A percentile compares a stretch with the other conserved stretches of the same genome.
Evolutionary conservation across 2,797 vertebrate genomes (phyloP).

Genomic region (Crenuchus spilurus): DNA sequence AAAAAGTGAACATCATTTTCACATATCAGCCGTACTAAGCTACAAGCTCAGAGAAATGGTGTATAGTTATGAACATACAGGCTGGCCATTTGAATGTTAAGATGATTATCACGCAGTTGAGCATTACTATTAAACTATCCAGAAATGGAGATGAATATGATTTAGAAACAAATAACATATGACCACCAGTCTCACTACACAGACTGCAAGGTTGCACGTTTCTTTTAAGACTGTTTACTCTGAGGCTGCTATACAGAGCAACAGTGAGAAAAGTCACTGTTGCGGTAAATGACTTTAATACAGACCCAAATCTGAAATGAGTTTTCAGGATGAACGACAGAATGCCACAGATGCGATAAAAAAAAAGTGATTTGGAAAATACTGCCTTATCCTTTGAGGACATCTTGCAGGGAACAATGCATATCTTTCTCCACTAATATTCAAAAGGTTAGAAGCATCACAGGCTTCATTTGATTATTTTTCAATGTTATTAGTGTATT

Average conservation of each 20-base stretch:
- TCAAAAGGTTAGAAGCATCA: too few species aligned
- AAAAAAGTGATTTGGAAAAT: constrained; percentile 8
- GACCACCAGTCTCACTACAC: background rate
- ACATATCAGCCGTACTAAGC: too few species aligned
- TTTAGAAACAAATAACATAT: constrained; percentile 4
- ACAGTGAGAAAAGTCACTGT: constrained; percentile 24
- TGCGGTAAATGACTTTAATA: constrained; percentile 17
- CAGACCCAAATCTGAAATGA: constrained; percentile 30
- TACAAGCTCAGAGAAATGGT: too few species aligned
- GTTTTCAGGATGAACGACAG: constrained; percentile 1
- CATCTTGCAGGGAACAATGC: background rate
- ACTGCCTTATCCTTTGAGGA: constrained; percentile 5
- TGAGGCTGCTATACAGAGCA: background rate
- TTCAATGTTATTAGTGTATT: too few species aligned
- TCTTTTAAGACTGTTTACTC: background rate
- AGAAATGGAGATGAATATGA: too few species aligned
- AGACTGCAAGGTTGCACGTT: background rate
- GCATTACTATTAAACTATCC: too few species aligned
- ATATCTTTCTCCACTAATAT: background rate
- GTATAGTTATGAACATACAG: too few species aligned
- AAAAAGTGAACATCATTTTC: too few species aligned
- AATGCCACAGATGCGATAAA: constrained; percentile 18
- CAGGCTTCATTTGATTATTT: too few species aligned
- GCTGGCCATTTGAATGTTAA: too few species aligned
- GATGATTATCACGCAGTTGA: too few species aligned